A percentile compares a stretch with the other conserved stretches of the same genome.
phyloP scores from a whole-genome alignment of 2,113 vertebrate species.

The Oryzias javanicus region DNA sequence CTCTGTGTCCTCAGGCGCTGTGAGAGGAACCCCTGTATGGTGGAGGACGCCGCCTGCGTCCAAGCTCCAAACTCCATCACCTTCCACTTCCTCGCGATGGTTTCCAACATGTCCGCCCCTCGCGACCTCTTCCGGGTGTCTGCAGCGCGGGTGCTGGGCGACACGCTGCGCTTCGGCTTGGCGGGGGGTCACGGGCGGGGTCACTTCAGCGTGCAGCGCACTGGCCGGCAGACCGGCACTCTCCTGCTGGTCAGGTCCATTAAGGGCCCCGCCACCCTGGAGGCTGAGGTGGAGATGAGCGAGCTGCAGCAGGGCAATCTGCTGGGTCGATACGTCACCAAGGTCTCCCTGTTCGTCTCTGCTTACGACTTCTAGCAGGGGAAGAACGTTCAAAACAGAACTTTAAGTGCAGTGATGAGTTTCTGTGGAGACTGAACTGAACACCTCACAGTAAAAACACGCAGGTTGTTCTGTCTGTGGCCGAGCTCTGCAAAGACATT shows the following conservation, averaged over 20 bases:
- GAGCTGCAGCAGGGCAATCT: constrained; percentile 75
- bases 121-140: constrained; percentile 83
- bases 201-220: constrained; percentile 74
- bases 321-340: constrained; percentile 84
- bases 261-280: constrained; percentile 71
- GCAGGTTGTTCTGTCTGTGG: too few species aligned
- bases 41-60: constrained; percentile 74
- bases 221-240: constrained; percentile 74
- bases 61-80: constrained; percentile 81
- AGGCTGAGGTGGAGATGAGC: constrained; percentile 86
- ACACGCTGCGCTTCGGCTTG: constrained; percentile 81
- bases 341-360: constrained; percentile 81
- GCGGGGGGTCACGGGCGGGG: constrained; percentile 51
- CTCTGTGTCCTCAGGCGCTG: constrained; percentile 76
- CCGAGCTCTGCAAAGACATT: too few species aligned
- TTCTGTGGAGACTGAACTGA: too few species aligned
- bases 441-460: too few species aligned
- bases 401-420: too few species aligned
- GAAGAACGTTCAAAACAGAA: too few species aligned
- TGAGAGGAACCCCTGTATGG: constrained; percentile 83
- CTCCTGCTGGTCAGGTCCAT: constrained; percentile 78
- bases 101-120: constrained; percentile 81
- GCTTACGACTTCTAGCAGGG: constrained; percentile 65
- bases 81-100: constrained; percentile 83
- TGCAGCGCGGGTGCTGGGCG: constrained; percentile 70